These are phyloP conservation scores for Xanthorhoe designata DNA, from an alignment of 2,888 invertebrate species.

Conservation along the genomic window DNA sequence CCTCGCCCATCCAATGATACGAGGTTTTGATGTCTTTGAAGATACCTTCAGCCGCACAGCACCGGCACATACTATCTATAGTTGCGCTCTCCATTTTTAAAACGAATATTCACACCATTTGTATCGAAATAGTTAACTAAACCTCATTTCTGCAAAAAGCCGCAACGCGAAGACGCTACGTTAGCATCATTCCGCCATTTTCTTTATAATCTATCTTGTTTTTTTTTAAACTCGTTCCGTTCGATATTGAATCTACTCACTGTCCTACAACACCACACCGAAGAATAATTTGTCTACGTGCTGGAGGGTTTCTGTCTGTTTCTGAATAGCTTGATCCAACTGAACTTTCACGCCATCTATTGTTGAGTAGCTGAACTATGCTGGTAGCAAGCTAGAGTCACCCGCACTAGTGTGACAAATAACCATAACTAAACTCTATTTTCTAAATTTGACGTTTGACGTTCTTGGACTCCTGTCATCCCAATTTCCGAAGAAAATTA, in stretches of 20 bases:
- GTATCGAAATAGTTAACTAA: conserved; percentile 45
- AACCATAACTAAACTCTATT: background rate
- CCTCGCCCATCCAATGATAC: conserved; percentile 78
- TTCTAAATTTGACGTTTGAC: background rate
- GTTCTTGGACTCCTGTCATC: background rate
- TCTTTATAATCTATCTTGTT: background rate
- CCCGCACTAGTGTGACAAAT: background rate
- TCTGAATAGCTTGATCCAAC: conserved; percentile 1
- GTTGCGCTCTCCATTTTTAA: conserved; percentile 64
- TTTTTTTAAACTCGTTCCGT: background rate
- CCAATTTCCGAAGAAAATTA: background rate
- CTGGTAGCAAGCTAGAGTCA: background rate
- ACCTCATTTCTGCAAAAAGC: conserved; percentile 35
- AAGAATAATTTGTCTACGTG: background rate
- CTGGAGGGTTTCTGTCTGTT: no score
- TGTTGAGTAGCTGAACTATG: conserved; percentile 10
- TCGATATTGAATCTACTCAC: background rate
- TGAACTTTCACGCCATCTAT: conserved; percentile 25
- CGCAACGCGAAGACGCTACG: conserved; percentile 51
- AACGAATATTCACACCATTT: conserved; percentile 49
- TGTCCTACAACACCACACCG: background rate
- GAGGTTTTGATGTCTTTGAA: conserved; percentile 72
- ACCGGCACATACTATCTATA: conserved; percentile 73
- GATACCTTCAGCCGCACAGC: conserved; percentile 76
- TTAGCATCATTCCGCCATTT: conserved; percentile 69